Evolutionary conservation across 2,888 invertebrate species (phyloP).

Genomic region (Drosophila mulleri): DNA sequence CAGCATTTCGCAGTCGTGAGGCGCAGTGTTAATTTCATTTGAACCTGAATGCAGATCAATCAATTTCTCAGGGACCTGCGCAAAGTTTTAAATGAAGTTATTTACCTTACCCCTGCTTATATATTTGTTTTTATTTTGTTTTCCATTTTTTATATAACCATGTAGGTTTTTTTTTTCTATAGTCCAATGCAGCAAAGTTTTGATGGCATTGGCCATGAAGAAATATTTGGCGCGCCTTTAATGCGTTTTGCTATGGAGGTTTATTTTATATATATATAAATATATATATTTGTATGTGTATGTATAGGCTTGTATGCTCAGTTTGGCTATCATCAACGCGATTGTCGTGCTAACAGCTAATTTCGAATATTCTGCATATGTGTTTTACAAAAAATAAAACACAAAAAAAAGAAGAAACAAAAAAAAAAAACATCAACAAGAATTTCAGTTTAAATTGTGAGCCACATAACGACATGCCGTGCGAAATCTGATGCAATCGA

Average conservation of each 20-base stretch:
- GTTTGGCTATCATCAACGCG: slow-evolving; percentile 35
- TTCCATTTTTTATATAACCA: not conserved
- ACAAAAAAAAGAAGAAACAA: slow-evolving; percentile 2
- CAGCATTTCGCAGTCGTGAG: slow-evolving; percentile 40
- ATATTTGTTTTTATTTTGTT: not conserved
- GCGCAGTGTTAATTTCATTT: slow-evolving; percentile 46
- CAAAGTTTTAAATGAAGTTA: slow-evolving; percentile 24
- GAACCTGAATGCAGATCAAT: slow-evolving; percentile 62
- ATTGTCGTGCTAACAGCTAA: slow-evolving; percentile 72
- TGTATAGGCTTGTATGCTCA: not conserved
- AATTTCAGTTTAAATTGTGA: slow-evolving; percentile 70
- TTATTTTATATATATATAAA: slow-evolving; percentile 2
- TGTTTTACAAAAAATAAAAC: slow-evolving; percentile 34
- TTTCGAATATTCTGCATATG: slow-evolving; percentile 74
- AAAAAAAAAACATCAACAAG: slow-evolving; percentile 45
- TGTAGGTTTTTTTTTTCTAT: slow-evolving; percentile 16
- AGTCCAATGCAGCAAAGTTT: slow-evolving; percentile 59
- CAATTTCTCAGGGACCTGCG: slow-evolving; percentile 54
- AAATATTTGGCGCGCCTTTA: slow-evolving; percentile 51
- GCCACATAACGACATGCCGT: slow-evolving; percentile 77
- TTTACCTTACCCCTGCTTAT: not conserved
- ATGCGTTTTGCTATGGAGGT: slow-evolving; percentile 43
- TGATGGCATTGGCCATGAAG: slow-evolving; percentile 62
- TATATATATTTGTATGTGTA: not conserved
- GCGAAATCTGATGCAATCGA: slow-evolving; percentile 82